Conservation (phyloP, 2,797 vertebrate genomes). For the Pampus argenteus region DNA sequence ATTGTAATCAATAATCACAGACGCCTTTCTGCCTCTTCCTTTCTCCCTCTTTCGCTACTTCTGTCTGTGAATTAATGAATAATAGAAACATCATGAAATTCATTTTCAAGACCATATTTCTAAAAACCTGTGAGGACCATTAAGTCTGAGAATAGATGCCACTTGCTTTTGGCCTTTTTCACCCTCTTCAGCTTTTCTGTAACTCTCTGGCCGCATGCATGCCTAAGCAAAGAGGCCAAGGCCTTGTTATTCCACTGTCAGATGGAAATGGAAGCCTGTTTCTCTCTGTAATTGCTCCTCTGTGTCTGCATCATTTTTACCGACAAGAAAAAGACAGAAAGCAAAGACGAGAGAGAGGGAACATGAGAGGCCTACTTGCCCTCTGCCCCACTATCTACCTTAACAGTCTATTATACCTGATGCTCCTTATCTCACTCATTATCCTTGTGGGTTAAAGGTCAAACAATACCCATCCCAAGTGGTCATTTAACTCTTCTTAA, state of each 20-base stretch:
- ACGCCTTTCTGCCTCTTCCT: conserved; percentile 48
- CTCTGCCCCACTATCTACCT: conserved; percentile 73
- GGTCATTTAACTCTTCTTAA: conserved; percentile 87
- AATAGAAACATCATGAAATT: conserved; percentile 79
- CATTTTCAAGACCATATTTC: conserved; percentile 66
- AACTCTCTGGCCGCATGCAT: conserved; percentile 62
- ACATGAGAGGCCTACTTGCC: conserved; percentile 58
- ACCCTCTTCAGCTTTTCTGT: conserved; percentile 48
- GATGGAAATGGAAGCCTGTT: conserved; percentile 66
- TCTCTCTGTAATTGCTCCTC: conserved; percentile 74
- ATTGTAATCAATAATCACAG: conserved; percentile 78
- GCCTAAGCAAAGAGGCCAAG: conserved; percentile 66
- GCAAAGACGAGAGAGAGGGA: conserved; percentile 36
- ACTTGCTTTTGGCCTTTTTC: conserved; percentile 65
- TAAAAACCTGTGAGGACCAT: conserved; percentile 63
- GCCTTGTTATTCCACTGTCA: conserved; percentile 61
- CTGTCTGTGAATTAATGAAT: conserved; percentile 76
- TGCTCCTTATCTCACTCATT: conserved; percentile 83
- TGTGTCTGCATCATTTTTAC: conserved; percentile 74
- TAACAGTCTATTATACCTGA: conserved; percentile 75
- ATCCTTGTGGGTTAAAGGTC: conserved; percentile 80
- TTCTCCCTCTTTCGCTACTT: conserved; percentile 41
- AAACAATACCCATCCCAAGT: conserved; percentile 71
- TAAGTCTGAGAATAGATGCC: conserved; percentile 56
- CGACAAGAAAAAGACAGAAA: conserved; percentile 48